Evolutionary conservation across 2,113 vertebrate genomes (phyloP).

Genomic region (Melanerpes aurifrons): DNA sequence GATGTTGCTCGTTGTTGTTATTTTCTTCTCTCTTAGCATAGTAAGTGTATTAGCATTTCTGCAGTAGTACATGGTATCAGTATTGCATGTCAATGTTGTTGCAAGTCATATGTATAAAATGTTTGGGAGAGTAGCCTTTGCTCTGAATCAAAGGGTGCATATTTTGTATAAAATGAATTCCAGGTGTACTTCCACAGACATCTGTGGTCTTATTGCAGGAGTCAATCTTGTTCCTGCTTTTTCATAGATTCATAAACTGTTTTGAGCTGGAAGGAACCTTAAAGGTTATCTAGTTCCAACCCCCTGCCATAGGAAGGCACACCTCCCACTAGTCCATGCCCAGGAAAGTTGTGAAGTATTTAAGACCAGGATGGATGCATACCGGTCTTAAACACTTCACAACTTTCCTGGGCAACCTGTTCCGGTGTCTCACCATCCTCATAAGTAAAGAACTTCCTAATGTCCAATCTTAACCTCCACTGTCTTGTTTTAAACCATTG

Average conservation of each 20-base stretch:
- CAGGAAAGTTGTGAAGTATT: no score
- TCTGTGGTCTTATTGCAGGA: fast-evolving
- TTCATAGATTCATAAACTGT: not conserved
- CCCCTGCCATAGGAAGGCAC: no score
- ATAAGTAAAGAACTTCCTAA: no score
- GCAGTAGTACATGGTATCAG: not conserved
- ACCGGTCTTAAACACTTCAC: no score
- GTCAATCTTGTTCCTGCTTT: not conserved
- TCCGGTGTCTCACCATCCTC: no score
- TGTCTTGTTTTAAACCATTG: no score
- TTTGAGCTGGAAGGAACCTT: no score
- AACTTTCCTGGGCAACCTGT: no score
- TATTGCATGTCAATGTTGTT: not conserved
- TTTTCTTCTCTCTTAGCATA: not conserved
- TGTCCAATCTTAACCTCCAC: no score
- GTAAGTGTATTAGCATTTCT: not conserved
- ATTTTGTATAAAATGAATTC: not conserved
- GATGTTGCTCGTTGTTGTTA: not conserved
- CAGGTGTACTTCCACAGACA: not conserved
- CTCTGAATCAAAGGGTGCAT: not conserved
- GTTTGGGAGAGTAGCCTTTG: not conserved
- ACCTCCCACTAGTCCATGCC: no score
- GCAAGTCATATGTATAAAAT: not conserved
- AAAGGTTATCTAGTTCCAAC: no score
- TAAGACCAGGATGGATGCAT: no score